Evolutionary conservation across 2,797 vertebrate species (phyloP), one percentile per base, ranked within the genome.

Genomic region (Amniataba percoides): DNA sequence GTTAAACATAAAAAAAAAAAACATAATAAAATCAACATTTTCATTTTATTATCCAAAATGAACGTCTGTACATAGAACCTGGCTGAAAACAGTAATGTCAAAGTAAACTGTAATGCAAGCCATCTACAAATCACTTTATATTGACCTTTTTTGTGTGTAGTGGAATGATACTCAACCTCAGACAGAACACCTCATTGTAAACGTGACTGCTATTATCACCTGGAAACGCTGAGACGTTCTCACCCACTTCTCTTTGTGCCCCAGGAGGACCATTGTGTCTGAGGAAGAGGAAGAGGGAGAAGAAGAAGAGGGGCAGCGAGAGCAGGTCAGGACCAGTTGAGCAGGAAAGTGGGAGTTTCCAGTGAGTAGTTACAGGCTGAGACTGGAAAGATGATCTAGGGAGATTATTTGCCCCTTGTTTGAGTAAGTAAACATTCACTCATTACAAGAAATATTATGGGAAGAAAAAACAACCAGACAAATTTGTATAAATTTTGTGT

Each of bases 181-280:
- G 46, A 72, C 79, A 74, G 39, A 55, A 51, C 40, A 78, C 18
- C 39, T 58, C 51, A 62, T 23, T 49, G 66, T 66, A 57, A 65
- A 60, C 10, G 2, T 59, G 46, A 55, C 53, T 4, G 65, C 51
- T 62, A 57, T 79, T 80, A 61, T 85, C 56, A 45, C 63, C 57
- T 58, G 53, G 66, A 75, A 77, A 75, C 13, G 14, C 0, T 62
- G 77, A 85, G 45, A 82, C 53, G 7, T 52, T 79, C 68, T 84
- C 79, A 83, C 64, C 86, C 57, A 83, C 48, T 77, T 80, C 43
- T 71, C 53, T 74, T 81, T 86, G 74, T 85, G 58, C 25, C 25
- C 16, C 45, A n/a, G 52, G 49, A 62, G 27, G 56, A 69, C 36
- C 16, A 78, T 85, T 78, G 78, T 83, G 70, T 82, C 61, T 81